These are phyloP conservation scores for Cyaniris semiargus DNA, from an alignment of 2,888 invertebrate genomes.

Conservation along the genomic window DNA sequence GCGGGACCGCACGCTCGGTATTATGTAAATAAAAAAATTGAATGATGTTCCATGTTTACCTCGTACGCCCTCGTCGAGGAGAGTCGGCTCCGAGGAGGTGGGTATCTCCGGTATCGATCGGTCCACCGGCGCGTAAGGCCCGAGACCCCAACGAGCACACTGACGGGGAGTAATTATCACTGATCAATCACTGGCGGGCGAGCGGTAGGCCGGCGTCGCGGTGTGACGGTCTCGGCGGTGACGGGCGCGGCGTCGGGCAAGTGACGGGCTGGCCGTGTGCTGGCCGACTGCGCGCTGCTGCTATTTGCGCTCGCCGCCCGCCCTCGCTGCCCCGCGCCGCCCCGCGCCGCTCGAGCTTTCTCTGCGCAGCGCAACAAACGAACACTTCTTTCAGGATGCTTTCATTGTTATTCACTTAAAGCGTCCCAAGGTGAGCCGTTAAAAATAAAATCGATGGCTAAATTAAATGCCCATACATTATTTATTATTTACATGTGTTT, in stretches of 20 bases:
- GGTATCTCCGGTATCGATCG: conserved; percentile 54
- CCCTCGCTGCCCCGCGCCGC: conserved; percentile 51
- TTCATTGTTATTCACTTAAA: conserved; percentile 34
- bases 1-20: conserved; percentile 27
- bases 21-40: conserved; percentile 42
- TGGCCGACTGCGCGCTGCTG: conserved; percentile 66
- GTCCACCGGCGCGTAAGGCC: conserved; percentile 51
- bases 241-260: conserved; percentile 56
- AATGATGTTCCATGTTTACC: conserved; percentile 57
- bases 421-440: conserved; percentile 30
- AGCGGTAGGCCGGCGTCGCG: conserved; percentile 32
- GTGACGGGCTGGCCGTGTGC: conserved; percentile 49
- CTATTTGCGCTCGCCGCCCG: conserved; percentile 64
- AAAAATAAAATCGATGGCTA: conserved; percentile 28
- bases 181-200: conserved; percentile 20
- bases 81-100: conserved; percentile 49
- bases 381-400: conserved; percentile 52
- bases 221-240: conserved; percentile 38
- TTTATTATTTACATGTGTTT: neutral
- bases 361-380: conserved; percentile 72
- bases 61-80: conserved; percentile 63
- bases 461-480: conserved; percentile 16
- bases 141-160: conserved; percentile 47
- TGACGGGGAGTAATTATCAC: conserved; percentile 34
- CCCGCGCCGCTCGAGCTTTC: conserved; percentile 68